Evolutionary conservation across 2,113 vertebrate species (phyloP), one percentile per base, ranked within the genome.

Genomic region (Rhinoderma darwinii): DNA sequence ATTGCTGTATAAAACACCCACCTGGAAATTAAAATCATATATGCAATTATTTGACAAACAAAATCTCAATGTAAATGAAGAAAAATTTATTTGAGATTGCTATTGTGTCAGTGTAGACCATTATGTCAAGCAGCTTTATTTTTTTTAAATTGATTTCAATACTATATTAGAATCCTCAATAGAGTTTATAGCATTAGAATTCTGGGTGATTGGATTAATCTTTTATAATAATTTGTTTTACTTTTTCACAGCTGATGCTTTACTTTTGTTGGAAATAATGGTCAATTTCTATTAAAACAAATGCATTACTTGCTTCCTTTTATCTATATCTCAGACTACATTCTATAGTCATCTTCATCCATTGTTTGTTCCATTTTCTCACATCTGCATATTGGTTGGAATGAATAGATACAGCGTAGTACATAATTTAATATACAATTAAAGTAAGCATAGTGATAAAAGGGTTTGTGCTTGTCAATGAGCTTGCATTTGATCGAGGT

Each of bases 161-260:
- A 20, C 41, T 27, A 30, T 47, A 27, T 27, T 47, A 47, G 47
- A 3, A 47, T 30, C 4, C 15, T 47, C 25, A 44, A 27, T 75
- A 25, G 37, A 39, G 3, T 73, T 75, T 27, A 76, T 76, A 76
- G n/a, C 14, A 76, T 76, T 47, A 27, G 43, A 76, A 47, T 47
- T 76, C 73, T 76, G 73, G 43, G 73, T 47, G 73, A 76, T 76
- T 76, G 41, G n/a, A 43, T 17, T 47, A 30, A 76, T 47, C n/a
- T 76, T 50, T 76, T 27, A 27, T 6, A 75, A n/a, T 76, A 75
- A 22, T 22, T 47, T 27, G 15, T 47, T 76, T 47, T 50, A n/a
- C 73, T 12, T 76, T 75, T 76, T 47, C 27, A 8, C 73, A 47
- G 41, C 41, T 76, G 43, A 76, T 76, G 43, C 43, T 17, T 41